Conservation (phyloP, 2,113 vertebrate species). For the Apeltes quadracus region DNA sequence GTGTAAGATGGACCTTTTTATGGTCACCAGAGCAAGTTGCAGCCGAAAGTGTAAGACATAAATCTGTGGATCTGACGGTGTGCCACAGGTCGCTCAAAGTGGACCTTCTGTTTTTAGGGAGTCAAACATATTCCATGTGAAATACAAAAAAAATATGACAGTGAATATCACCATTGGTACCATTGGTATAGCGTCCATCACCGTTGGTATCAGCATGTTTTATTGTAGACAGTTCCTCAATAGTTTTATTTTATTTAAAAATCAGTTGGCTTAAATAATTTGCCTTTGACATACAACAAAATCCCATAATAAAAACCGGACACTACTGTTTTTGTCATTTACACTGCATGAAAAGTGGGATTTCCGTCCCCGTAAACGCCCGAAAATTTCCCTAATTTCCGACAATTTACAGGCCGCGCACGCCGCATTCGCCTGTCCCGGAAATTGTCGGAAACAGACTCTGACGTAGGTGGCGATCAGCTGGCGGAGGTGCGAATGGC, state of each 20-base stretch:
- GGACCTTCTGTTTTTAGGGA: conserved; percentile 78
- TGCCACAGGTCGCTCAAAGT: conserved; percentile 46
- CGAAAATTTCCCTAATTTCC: too few relatives aligned
- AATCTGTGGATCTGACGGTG: conserved; percentile 48
- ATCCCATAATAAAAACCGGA: not conserved
- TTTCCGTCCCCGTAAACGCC: too few relatives aligned
- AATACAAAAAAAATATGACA: not conserved
- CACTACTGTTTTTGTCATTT: not conserved
- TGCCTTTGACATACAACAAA: not conserved
- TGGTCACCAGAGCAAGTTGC: conserved; percentile 54
- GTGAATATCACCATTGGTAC: not conserved
- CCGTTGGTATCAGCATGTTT: not conserved
- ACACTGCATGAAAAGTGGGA: too few relatives aligned
- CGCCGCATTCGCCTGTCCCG: too few relatives aligned
- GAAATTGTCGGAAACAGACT: too few relatives aligned
- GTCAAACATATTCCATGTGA: conserved; percentile 33
- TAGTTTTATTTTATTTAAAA: not conserved
- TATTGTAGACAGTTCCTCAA: not conserved
- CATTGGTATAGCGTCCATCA: not conserved
- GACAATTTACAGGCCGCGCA: too few relatives aligned
- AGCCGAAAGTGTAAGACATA: conserved; percentile 48
- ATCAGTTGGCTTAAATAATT: not conserved
- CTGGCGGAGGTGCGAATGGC: too few relatives aligned
- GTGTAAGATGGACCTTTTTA: conserved; percentile 43
- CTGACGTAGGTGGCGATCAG: too few relatives aligned